Percentiles rank a stretch among this genome's conserved stretches.
These are phyloP conservation scores for Porphyrio hochstetteri DNA, from an alignment of 2,113 vertebrate species.

Conservation along the genomic window DNA sequence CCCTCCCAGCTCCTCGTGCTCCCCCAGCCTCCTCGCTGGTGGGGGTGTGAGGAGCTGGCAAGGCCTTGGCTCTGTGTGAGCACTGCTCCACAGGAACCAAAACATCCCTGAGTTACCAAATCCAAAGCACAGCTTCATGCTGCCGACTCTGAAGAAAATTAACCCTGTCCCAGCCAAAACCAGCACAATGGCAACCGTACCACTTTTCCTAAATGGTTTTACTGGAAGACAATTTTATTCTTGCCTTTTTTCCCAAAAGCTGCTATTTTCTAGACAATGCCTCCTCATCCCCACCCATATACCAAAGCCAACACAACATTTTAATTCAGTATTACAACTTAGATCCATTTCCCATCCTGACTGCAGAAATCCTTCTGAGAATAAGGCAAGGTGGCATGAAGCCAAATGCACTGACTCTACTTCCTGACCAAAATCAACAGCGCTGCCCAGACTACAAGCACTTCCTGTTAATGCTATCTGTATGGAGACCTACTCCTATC, in stretches of 20 bases:
- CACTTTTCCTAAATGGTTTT: neutral
- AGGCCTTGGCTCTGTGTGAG: no score
- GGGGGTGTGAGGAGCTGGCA: no score
- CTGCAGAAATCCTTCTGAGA: neutral
- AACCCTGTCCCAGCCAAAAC: no score
- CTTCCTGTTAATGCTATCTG: neutral
- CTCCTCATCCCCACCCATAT: neutral
- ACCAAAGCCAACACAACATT: neutral
- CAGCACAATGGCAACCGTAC: neutral
- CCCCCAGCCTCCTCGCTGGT: no score
- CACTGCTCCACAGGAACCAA: no score
- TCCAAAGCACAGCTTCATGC: no score
- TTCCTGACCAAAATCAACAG: neutral
- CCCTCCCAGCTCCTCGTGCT: no score
- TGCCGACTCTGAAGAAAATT: no score
- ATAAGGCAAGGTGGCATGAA: neutral
- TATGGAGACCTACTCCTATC: neutral
- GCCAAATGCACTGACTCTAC: neutral
- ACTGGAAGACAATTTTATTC: neutral
- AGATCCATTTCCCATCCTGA: neutral
- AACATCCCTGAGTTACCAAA: no score
- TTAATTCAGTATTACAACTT: neutral
- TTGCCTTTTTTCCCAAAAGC: neutral
- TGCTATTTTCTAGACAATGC: neutral
- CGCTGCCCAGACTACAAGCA: neutral